Conservation (phyloP, 2,113 vertebrate species). For the Gorsachius goisagi region DNA sequence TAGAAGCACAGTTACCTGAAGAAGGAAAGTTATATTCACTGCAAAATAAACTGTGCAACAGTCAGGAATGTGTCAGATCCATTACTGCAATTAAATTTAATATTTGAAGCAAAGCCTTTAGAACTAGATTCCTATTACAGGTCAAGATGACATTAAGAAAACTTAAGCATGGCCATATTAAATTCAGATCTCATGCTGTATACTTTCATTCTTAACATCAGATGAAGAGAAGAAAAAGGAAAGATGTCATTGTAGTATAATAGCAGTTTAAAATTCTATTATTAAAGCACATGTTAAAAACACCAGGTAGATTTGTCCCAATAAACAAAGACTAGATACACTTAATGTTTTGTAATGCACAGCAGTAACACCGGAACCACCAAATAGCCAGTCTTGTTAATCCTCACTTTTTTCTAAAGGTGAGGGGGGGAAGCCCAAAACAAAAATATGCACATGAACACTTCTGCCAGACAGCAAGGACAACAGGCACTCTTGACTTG, state of each 20-base stretch:
- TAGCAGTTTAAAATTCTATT: not conserved
- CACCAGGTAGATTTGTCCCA: not conserved
- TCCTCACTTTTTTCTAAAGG: not conserved
- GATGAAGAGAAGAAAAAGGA: not conserved
- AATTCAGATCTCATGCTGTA: not conserved
- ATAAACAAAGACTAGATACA: not conserved
- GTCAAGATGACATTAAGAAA: not conserved
- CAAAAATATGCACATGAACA: not conserved
- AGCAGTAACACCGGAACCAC: not conserved
- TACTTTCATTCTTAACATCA: not conserved
- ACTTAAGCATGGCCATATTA: not conserved
- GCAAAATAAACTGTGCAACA: not conserved
- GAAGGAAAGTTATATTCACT: not conserved
- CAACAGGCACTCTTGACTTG: not conserved
- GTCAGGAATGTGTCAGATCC: not conserved
- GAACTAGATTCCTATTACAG: not conserved
- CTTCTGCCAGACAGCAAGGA: not conserved
- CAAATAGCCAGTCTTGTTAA: not conserved
- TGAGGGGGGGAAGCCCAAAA: not conserved
- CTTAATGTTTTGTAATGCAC: not conserved
- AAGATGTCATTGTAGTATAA: not conserved
- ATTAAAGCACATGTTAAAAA: not conserved
- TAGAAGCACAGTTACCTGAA: not conserved
- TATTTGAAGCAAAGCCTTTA: not conserved
- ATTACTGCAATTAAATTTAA: not conserved